Base-by-base conservation (phyloP, 2,888 invertebrate species). In the Pyrrhosoma nymphula region DNA sequence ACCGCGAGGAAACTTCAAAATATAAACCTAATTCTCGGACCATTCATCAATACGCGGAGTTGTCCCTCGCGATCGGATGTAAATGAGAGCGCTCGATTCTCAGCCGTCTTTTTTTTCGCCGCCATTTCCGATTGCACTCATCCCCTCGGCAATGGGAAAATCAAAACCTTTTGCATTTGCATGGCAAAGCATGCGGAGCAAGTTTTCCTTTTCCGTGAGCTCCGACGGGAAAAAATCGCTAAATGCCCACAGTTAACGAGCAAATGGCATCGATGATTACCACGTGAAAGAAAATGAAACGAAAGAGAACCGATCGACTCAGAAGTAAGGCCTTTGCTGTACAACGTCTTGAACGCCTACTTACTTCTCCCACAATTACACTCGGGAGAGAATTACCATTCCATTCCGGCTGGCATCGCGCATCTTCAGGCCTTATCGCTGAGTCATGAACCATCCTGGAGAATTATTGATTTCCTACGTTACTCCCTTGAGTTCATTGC, bases 21-120 rank as follows among this genome's bases (percentile, higher is more conserved):
- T 63, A 91, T 63, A 91, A 91, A 91, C 91, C 35, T 91, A 39
- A 63, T 60, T 60, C 63, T 91, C 23, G n/a, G 91, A 39, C 91
- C 60, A 63, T 91, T 63, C 91, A 91, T 91, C 91, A 91, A 91
- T 91, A 63, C 69, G 63, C 91, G 60, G 91, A 60, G 35, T 91
- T 35, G 35, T 69, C 69, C 23, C 69, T 23, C n/a, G 12, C 69
- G 69, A 20, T n/a, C 69, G 10, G 69, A 69, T 69, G 69, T 12
- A 69, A 69, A 69, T 69, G 69, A 69, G 69, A 47, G 47, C 47
- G 47, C 47, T 47, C 26, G n/a, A 26, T 10, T 60, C 69, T n/a
- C n/a, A 0, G n/a, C 26, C 10, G n/a, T 12, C 23, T 69, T 69
- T 12, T 69, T 69, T 69, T 69, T 26, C 16, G 16, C 60, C 18